Conservation (phyloP, 2,888 invertebrate genomes). For the Torymus texanus region DNA sequence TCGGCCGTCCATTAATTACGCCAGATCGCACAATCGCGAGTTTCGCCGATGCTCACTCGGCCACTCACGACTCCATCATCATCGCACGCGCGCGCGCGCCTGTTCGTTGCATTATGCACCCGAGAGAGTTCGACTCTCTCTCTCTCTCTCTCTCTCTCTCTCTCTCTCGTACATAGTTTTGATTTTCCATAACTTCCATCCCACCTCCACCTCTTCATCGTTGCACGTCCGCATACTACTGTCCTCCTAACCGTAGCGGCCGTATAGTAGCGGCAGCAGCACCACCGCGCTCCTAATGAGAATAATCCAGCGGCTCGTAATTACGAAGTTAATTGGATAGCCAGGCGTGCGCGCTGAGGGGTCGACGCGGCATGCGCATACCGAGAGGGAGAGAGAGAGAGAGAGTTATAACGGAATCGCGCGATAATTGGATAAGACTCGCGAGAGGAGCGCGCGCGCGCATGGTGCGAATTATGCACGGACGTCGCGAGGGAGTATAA, state of each 20-base stretch:
- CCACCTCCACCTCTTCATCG: too few relatives aligned
- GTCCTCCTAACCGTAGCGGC: neutral
- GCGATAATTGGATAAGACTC: constrained; percentile 65
- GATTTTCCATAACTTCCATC: neutral
- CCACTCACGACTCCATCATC: too few relatives aligned
- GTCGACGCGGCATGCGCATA: neutral
- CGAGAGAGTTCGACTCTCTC: too few relatives aligned
- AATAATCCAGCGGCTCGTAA: constrained; percentile 64
- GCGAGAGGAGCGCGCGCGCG: constrained; percentile 28
- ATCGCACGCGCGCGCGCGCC: too few relatives aligned
- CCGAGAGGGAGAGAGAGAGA: constrained; percentile 15
- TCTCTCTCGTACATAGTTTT: too few relatives aligned
- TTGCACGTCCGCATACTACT: too few relatives aligned
- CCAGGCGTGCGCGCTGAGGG: constrained; percentile 12
- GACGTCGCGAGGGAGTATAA: neutral
- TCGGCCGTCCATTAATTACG: too few relatives aligned
- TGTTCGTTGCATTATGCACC: too few relatives aligned
- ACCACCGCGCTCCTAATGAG: constrained; percentile 63
- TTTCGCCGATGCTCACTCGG: too few relatives aligned
- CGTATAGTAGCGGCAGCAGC: neutral
- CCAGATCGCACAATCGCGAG: too few relatives aligned
- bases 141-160: too few relatives aligned
- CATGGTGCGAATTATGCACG: neutral
- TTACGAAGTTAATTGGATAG: constrained; percentile 68
- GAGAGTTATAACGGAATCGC: constrained; percentile 58